Conservation (phyloP, 2,113 vertebrate species). For the Ivindomyrus marchei region DNA sequence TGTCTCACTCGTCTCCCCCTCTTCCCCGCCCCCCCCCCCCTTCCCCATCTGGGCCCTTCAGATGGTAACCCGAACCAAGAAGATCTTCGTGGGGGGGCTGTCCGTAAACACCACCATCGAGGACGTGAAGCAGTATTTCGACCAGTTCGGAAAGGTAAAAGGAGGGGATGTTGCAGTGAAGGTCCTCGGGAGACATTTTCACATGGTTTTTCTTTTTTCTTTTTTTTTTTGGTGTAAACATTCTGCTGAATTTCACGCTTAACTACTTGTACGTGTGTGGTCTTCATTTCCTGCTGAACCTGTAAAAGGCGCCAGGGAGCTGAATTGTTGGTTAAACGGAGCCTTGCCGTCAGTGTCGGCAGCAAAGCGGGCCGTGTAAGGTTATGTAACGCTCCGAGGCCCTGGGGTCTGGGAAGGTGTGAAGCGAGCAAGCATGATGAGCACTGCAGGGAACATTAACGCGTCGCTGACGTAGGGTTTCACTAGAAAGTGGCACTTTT, state of each 20-base stretch:
- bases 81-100: conserved; percentile 94
- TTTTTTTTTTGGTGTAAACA: not conserved
- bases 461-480: not conserved
- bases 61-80: conserved; percentile 97
- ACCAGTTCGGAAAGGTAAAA: conserved; percentile 93
- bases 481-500: not conserved
- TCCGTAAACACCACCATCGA: conserved; percentile 93
- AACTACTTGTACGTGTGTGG: conserved; percentile 4
- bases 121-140: conserved; percentile 94
- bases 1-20: not conserved
- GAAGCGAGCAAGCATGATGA: not conserved
- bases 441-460: too few species aligned
- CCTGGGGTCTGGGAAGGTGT: not conserved
- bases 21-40: conserved; percentile 23
- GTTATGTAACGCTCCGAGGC: not conserved
- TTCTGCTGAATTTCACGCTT: not conserved
- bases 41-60: conserved; percentile 41
- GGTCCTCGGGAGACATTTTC: not conserved
- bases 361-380: not conserved
- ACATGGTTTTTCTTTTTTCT: not conserved
- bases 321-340: not conserved
- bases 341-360: not conserved
- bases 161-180: not conserved
- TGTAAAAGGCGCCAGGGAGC: not conserved
- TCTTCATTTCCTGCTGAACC: not conserved